phyloP scores from a whole-genome alignment of 2,888 invertebrate species.

The Agrochola lychnidis region DNA sequence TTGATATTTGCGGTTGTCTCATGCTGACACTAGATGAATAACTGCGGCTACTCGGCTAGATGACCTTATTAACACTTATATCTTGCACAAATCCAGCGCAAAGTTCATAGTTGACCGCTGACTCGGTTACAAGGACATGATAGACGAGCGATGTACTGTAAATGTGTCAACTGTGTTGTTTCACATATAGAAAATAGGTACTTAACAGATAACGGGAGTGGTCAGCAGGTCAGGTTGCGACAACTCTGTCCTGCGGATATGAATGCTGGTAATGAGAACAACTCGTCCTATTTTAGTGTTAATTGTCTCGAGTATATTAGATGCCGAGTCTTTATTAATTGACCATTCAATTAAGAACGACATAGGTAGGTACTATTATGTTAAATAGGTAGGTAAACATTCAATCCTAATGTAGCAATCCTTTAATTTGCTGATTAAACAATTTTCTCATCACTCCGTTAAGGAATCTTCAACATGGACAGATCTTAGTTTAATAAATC shows the following conservation, averaged over 20 bases:
- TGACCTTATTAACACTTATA: conserved; percentile 24
- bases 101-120: conserved; percentile 35
- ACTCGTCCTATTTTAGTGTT: conserved; percentile 9
- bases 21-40: not conserved
- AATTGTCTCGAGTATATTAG: not conserved
- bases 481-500: not conserved
- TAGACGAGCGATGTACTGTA: conserved; percentile 7
- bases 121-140: conserved; percentile 26
- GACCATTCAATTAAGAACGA: not conserved
- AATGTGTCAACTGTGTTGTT: conserved; percentile 38
- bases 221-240: conserved; percentile 25
- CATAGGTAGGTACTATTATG: too few relatives aligned
- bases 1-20: not conserved
- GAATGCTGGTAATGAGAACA: not conserved
- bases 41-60: not conserved
- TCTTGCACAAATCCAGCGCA: conserved; percentile 27
- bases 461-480: not conserved
- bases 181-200: conserved; percentile 3
- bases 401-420: not conserved
- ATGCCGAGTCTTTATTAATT: not conserved
- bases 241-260: not conserved
- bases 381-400: not conserved
- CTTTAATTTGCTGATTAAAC: not conserved
- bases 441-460: not conserved
- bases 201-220: conserved; percentile 23